Evolutionary conservation across 2,888 invertebrate genomes (phyloP).

Genomic region (Andrena camellia): DNA sequence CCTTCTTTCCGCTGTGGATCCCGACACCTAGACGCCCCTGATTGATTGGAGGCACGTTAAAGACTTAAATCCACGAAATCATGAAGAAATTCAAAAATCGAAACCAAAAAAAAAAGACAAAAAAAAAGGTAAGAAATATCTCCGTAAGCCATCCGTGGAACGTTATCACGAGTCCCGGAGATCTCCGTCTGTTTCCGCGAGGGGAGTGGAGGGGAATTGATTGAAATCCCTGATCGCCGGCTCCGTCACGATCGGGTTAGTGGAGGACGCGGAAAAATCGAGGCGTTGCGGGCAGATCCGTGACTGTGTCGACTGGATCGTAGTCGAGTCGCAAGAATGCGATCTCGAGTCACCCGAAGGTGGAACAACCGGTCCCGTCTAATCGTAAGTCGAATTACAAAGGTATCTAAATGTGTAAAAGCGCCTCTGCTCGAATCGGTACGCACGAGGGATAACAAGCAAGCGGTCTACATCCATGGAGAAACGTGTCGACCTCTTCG

Average conservation of each 20-base stretch:
- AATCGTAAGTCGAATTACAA: conserved; percentile 59
- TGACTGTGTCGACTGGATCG: conserved; percentile 31
- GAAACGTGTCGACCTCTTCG: conserved; percentile 41
- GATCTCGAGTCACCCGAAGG: conserved; percentile 63
- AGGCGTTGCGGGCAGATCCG: conserved; percentile 35
- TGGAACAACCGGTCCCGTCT: conserved; percentile 71
- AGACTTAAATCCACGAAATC: conserved; percentile 4
- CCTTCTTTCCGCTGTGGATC: too few relatives aligned
- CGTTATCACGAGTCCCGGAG: conserved; percentile 20
- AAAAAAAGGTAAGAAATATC: not conserved
- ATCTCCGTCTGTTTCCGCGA: not conserved
- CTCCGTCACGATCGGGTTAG: not conserved
- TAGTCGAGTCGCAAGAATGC: conserved; percentile 32
- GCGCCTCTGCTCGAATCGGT: conserved; percentile 60
- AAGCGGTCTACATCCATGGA: conserved; percentile 54
- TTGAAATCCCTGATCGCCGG: not conserved
- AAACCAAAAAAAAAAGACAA: not conserved
- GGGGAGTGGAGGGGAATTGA: not conserved
- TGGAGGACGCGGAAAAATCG: conserved; percentile 9
- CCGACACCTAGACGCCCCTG: too few relatives aligned
- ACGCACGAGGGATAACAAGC: conserved; percentile 57
- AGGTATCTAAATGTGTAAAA: conserved; percentile 66
- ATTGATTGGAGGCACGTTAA: conserved; percentile 13
- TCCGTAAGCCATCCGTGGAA: conserved; percentile 34
- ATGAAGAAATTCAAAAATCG: not conserved